Conservation (phyloP, 1,140 invertebrate genomes). For the Metopolophium dirhodum region DNA sequence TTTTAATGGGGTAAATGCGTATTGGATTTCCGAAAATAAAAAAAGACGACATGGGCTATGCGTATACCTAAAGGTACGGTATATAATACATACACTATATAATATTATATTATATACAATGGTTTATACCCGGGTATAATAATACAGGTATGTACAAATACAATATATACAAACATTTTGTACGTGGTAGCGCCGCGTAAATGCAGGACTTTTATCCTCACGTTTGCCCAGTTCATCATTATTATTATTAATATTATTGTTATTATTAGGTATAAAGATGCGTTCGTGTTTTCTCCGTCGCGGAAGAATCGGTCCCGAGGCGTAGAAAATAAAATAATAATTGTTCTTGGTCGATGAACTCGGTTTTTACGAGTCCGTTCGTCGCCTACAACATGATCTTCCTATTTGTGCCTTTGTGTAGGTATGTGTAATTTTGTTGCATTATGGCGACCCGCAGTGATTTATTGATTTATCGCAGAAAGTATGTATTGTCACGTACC, state of each 20-base stretch:
- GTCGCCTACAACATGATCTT: neutral
- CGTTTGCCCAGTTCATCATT: neutral
- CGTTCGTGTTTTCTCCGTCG: neutral
- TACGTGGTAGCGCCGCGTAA: neutral
- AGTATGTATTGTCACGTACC: neutral
- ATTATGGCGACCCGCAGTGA: neutral
- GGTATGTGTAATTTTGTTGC: neutral
- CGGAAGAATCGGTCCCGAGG: neutral
- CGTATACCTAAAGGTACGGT: too few species aligned
- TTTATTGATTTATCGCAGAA: neutral
- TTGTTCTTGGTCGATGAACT: neutral
- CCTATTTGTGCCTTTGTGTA: neutral
- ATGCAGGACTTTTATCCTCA: neutral
- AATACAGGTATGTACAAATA: neutral
- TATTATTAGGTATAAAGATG: too few species aligned
- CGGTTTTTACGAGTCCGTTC: neutral
- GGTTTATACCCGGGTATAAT: neutral
- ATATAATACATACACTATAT: neutral
- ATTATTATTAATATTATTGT: neutral
- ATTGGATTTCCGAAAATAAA: slow-evolving; percentile 36
- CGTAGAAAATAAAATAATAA: neutral
- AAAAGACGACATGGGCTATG: neutral
- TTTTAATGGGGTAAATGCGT: slow-evolving; percentile 38
- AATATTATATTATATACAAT: too few species aligned
- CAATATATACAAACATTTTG: neutral